Evolutionary conservation across 2,797 vertebrate species (phyloP).

Genomic region (Lutra lutra): DNA sequence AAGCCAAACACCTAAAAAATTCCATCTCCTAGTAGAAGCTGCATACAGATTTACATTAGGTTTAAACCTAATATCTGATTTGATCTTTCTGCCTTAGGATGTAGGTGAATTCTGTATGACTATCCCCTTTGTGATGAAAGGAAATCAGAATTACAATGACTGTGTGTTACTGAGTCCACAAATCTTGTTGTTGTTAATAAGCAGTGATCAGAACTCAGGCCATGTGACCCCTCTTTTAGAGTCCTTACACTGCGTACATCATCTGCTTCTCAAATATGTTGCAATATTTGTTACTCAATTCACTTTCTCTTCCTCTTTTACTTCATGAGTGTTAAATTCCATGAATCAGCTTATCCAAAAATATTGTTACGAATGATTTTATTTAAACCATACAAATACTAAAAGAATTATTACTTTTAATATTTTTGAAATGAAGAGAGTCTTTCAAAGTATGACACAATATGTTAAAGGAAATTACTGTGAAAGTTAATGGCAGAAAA

Average conservation of each 20-base stretch:
- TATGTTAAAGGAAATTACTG: conserved; percentile 29
- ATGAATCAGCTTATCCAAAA: conserved; percentile 36
- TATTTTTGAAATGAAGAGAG: not conserved
- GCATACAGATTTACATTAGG: not conserved
- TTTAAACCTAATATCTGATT: not conserved
- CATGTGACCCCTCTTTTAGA: not conserved
- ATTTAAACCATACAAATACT: not conserved
- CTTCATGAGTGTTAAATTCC: not conserved
- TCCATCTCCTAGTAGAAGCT: not conserved
- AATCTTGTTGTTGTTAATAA: not conserved
- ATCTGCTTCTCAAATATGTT: conserved; percentile 18
- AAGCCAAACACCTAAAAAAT: not conserved
- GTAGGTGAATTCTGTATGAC: not conserved
- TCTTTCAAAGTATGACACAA: not conserved
- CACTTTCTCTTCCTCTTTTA: conserved; percentile 63
- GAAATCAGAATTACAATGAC: not conserved
- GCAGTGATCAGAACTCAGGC: not conserved
- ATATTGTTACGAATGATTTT: not conserved
- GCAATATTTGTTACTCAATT: conserved; percentile 56
- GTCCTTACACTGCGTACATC: not conserved
- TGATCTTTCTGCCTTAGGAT: not conserved
- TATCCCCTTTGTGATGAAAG: not conserved
- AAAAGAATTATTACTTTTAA: not conserved
- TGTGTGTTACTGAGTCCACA: not conserved
- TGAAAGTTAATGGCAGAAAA: not conserved